phyloP scores from a whole-genome alignment of 2,888 invertebrate genomes.

The Zaprionus obscuricornis region DNA sequence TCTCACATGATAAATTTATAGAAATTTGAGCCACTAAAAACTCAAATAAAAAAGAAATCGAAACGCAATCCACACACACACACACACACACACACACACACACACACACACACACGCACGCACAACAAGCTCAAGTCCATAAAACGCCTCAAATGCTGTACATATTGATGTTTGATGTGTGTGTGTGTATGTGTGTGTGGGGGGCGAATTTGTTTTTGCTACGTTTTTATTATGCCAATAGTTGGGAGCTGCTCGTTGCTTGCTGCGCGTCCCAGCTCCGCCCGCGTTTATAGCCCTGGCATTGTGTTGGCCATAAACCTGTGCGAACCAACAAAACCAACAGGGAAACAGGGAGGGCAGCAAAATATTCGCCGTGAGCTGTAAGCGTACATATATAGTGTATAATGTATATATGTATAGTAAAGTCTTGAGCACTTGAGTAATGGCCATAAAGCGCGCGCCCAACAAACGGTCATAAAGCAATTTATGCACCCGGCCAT shows the following conservation, averaged over 20 bases:
- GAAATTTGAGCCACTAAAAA: slow-evolving; percentile 63
- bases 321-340: slow-evolving; percentile 18
- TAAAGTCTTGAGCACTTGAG: slow-evolving; percentile 73
- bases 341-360: slow-evolving; percentile 2
- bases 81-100: slow-evolving; percentile 8
- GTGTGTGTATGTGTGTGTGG: slow-evolving; percentile 13
- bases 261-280: slow-evolving; percentile 31
- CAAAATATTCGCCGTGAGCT: slow-evolving; percentile 9
- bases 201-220: slow-evolving; percentile 57
- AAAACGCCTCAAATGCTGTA: slow-evolving; percentile 35
- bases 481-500: slow-evolving; percentile 71
- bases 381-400: slow-evolving; percentile 35
- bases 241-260: slow-evolving; percentile 53
- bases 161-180: slow-evolving; percentile 7
- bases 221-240: slow-evolving; percentile 73
- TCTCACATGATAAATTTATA: slow-evolving; percentile 74
- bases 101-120: slow-evolving; percentile 16
- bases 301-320: slow-evolving; percentile 62
- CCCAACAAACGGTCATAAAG: slow-evolving; percentile 70
- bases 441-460: slow-evolving; percentile 76
- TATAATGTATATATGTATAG: slow-evolving; percentile 22
- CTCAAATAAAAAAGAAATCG: slow-evolving; percentile 53
- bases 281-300: slow-evolving; percentile 70
- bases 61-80: slow-evolving; percentile 53
- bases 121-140: slow-evolving; percentile 54